These are phyloP conservation scores for Lepeophtheirus nordmannii DNA, from an alignment of 2,888 invertebrate genomes.

Conservation along the genomic window DNA sequence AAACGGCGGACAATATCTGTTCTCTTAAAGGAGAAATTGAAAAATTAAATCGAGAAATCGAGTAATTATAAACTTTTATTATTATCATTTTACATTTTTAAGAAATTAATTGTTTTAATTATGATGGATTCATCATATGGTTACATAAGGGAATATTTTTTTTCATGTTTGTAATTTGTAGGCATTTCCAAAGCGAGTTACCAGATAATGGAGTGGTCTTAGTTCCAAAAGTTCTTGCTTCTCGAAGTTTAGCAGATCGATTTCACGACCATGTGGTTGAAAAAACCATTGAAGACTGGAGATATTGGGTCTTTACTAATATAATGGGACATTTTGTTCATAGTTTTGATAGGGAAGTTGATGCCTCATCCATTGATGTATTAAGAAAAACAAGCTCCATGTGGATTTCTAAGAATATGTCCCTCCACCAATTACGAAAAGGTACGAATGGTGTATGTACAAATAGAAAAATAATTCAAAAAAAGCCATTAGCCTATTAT, in stretches of 20 bases:
- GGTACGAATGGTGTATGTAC: constrained; percentile 11
- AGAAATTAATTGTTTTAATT: neutral
- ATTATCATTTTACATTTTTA: neutral
- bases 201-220: constrained; percentile 9
- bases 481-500: too few relatives aligned
- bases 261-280: constrained; percentile 18
- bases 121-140: too few relatives aligned
- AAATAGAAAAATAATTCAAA: too few relatives aligned
- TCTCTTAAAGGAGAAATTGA: constrained; percentile 17
- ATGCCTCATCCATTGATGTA: neutral
- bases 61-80: constrained; percentile 2
- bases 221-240: neutral
- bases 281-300: constrained; percentile 22
- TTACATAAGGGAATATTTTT: too few relatives aligned
- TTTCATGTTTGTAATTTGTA: neutral
- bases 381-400: neutral
- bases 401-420: constrained; percentile 11
- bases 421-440: constrained; percentile 23
- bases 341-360: constrained; percentile 17
- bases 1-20: too few relatives aligned
- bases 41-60: constrained; percentile 15
- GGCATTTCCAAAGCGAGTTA: constrained; percentile 3
- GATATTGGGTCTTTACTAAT: constrained; percentile 23
- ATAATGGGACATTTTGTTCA: constrained; percentile 25
- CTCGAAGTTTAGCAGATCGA: constrained; percentile 7